Percentiles rank a stretch among this genome's conserved stretches.
Conservation (phyloP, 2,888 invertebrate species). For the Slavum lentiscoides region DNA sequence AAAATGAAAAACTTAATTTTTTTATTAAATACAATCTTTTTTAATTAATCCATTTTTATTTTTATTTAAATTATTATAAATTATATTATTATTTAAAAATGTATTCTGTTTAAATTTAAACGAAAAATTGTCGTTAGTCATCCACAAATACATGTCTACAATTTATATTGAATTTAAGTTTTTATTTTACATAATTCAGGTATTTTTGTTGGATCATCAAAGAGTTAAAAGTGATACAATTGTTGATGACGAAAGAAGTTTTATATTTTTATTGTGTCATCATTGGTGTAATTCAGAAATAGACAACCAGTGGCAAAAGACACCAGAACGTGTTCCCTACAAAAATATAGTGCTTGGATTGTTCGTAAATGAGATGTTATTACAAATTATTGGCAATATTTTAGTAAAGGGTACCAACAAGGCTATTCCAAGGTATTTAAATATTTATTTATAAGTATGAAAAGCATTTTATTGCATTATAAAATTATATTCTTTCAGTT, state of each 20-base stretch:
- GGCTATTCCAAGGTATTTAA: slow-evolving; percentile 63
- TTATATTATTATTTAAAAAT: no score
- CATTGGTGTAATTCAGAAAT: slow-evolving; percentile 65
- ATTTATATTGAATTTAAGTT: not conserved
- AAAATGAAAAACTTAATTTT: no score
- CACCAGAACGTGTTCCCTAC: slow-evolving; percentile 76
- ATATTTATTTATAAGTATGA: slow-evolving; percentile 51
- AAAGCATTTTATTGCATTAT: not conserved
- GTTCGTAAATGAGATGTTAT: slow-evolving; percentile 86
- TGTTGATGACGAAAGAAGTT: slow-evolving; percentile 59
- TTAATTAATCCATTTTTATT: no score
- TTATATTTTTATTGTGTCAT: slow-evolving; percentile 59
- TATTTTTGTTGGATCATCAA: slow-evolving; percentile 68
- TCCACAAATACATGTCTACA: not conserved
- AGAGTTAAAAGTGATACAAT: slow-evolving; percentile 58
- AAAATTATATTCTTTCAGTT: slow-evolving; percentile 57
- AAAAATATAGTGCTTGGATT: slow-evolving; percentile 85
- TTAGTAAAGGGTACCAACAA: slow-evolving; percentile 75
- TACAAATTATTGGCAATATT: slow-evolving; percentile 87
- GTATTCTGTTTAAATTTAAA: no score
- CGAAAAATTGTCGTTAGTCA: no score
- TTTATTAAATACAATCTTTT: no score
- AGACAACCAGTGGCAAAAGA: slow-evolving; percentile 72
- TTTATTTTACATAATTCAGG: slow-evolving; percentile 59
- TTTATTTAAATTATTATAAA: no score